These are phyloP conservation scores for Atethmia centrago DNA, from an alignment of 2,888 invertebrate species.

Conservation along the genomic window DNA sequence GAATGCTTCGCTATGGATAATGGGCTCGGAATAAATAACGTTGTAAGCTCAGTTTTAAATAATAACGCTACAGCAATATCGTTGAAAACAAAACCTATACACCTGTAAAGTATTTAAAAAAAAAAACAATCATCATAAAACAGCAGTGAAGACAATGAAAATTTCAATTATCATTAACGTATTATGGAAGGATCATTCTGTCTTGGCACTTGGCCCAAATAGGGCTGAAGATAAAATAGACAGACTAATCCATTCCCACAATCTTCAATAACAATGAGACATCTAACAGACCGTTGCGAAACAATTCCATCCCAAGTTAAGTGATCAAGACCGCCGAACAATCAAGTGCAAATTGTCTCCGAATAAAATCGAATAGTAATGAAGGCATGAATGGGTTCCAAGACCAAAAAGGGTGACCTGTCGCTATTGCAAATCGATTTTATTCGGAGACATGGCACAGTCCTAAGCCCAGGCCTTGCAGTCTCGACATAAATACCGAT, in stretches of 20 bases:
- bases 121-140: slow-evolving; percentile 29
- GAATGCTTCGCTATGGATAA: slow-evolving; percentile 30
- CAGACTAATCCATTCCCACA: slow-evolving; percentile 33
- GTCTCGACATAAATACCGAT: too few species aligned
- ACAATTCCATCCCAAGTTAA: slow-evolving; percentile 50
- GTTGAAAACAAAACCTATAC: slow-evolving; percentile 10
- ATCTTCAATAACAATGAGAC: slow-evolving; percentile 43
- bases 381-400: slow-evolving; percentile 69
- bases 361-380: slow-evolving; percentile 73
- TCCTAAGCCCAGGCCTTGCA: too few species aligned
- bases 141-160: not conserved
- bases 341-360: slow-evolving; percentile 65
- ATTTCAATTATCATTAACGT: slow-evolving; percentile 20
- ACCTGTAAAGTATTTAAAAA: slow-evolving; percentile 28
- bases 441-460: too few species aligned
- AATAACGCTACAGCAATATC: slow-evolving; percentile 15
- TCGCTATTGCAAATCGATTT: too few species aligned
- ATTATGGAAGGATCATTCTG: slow-evolving; percentile 21
- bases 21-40: slow-evolving; percentile 28
- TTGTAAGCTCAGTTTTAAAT: slow-evolving; percentile 33
- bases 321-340: slow-evolving; percentile 43
- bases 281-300: slow-evolving; percentile 36
- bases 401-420: slow-evolving; percentile 67
- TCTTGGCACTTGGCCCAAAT: slow-evolving; percentile 40
- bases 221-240: slow-evolving; percentile 25